Conservation (phyloP, 2,888 invertebrate genomes). For the Noctua fimbriata region DNA sequence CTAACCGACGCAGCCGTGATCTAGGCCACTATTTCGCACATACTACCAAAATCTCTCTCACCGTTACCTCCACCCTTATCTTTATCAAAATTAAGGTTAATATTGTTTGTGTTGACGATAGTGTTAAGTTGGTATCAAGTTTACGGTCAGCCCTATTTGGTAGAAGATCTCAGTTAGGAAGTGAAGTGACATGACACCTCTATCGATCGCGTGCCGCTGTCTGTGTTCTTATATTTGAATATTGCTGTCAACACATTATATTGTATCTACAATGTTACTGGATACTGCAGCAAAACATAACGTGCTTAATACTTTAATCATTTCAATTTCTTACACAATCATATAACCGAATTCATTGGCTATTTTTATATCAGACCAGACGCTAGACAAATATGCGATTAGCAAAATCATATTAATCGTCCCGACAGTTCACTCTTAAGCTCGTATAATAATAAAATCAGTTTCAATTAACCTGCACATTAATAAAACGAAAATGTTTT, state of each 20-base stretch:
- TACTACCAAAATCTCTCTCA: slow-evolving; percentile 54
- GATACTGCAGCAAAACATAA: slow-evolving; percentile 11
- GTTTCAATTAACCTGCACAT: slow-evolving; percentile 43
- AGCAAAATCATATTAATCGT: slow-evolving; percentile 45
- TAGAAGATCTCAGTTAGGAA: slow-evolving; percentile 76
- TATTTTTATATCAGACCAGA: slow-evolving; percentile 24
- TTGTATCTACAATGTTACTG: slow-evolving; percentile 6
- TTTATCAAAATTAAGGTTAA: slow-evolving; percentile 20
- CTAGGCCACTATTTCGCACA: slow-evolving; percentile 77
- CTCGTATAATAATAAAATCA: slow-evolving; percentile 44
- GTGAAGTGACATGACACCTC: slow-evolving; percentile 79
- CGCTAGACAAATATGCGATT: slow-evolving; percentile 31
- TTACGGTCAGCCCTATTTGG: slow-evolving; percentile 78
- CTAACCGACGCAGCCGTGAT: slow-evolving; percentile 76
- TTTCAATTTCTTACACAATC: background rate
- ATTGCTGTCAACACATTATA: slow-evolving; percentile 60
- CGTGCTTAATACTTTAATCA: background rate
- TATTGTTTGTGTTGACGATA: slow-evolving; percentile 26
- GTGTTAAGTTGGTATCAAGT: slow-evolving; percentile 44
- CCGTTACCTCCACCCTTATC: slow-evolving; percentile 29
- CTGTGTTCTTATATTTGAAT: slow-evolving; percentile 69
- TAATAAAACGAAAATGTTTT: slow-evolving; percentile 48
- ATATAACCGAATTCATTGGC: background rate
- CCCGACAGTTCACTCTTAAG: slow-evolving; percentile 40
- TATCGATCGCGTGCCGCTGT: slow-evolving; percentile 78